These are phyloP conservation scores for Daboia siamensis DNA, from an alignment of 2,113 vertebrate genomes.

Conservation along the genomic window DNA sequence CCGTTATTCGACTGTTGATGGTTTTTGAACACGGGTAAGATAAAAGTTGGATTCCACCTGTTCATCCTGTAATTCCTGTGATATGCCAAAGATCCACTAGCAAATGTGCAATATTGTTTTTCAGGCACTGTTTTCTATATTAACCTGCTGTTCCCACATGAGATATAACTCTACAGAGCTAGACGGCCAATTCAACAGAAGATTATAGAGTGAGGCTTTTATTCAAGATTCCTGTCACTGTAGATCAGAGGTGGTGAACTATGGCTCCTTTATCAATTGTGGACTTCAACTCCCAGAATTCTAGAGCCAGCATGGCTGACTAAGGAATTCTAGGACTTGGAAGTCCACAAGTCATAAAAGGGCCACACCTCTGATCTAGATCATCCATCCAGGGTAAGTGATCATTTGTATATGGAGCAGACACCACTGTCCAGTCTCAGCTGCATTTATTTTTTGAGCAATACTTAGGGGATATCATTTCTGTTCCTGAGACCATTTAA, in stretches of 20 bases:
- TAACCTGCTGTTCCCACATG: neutral
- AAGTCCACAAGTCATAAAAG: neutral
- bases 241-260: neutral
- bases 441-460: neutral
- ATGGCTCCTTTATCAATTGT: neutral
- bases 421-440: neutral
- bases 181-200: neutral
- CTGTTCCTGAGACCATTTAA: neutral
- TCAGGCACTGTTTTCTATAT: neutral
- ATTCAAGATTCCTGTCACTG: neutral
- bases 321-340: neutral
- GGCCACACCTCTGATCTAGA: neutral
- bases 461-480: neutral
- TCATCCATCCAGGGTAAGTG: neutral
- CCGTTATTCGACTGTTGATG: neutral
- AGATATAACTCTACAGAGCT: neutral
- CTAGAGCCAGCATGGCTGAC: neutral
- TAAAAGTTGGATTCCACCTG: neutral
- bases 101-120: neutral
- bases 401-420: neutral
- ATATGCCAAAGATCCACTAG: neutral
- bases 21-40: neutral
- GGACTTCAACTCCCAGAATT: neutral
- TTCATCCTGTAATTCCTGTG: neutral
- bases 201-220: neutral